Evolutionary conservation across 64 coral and sea anemone species (phyloP), one percentile per base, ranked within the genome.

Genomic region (Stichodactyla helianthus): DNA sequence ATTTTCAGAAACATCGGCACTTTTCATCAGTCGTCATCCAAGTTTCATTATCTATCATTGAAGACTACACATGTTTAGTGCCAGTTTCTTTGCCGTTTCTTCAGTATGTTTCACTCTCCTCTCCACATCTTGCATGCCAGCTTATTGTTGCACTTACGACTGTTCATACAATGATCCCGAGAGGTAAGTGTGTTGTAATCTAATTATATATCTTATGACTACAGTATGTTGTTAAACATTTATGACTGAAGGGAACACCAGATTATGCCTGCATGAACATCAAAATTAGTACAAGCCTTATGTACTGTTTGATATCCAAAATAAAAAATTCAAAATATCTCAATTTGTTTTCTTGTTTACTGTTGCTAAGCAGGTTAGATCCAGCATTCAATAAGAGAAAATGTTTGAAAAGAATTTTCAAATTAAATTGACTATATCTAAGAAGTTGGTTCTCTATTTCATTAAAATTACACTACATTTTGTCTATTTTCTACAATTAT

Each of bases 41-140:
- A 63, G 88, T 96, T 15, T 85, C 94, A 35, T 89, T 85, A 68
- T 87, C 91, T 55, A 82, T 96, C 64, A 71, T 96, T 16, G 91
- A 96, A 84, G 94, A 96, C 84, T 96, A 93, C 85, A 93, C 91
- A 60, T 84, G 55, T 77, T 77, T 96, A 13, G 91, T 96, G 7
- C 94, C 94, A 6, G 88, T 87, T 23, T 96, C 94, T 10, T 79
- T 96, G 25, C 93, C 94, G 10, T 89, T 96, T 52, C 80, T 96
- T 18, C 63, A 96, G 67, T 77, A 58, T 0, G 76, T 96, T 17
- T 89, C 94, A 53, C 31, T 74, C 14, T 82, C 88, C 79, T 96
- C 91, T 2, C 91, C 94, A 22, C 85, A 87, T 28, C 85, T 96
- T 87, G 94, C 94, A 52, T 93, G 91, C 64, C 94, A 96, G 52